Evolutionary conservation across 2,113 vertebrate genomes (phyloP).

Genomic region (Leucopternis melanops): DNA sequence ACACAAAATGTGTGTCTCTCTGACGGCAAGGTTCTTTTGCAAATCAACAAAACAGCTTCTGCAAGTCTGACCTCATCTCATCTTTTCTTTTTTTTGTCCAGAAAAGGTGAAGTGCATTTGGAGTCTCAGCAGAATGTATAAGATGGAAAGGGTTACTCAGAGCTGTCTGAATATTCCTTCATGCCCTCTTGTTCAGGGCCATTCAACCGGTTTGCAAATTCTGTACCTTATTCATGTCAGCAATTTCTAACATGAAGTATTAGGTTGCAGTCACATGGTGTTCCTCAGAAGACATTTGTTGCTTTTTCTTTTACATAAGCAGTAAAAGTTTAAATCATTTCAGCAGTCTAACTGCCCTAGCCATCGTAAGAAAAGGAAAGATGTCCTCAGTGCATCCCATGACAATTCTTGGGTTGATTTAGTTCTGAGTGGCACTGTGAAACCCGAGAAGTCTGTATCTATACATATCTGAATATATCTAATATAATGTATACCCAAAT

Average conservation of each 20-base stretch:
- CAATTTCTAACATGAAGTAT: neutral
- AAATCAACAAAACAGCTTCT: neutral
- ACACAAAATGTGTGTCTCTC: neutral
- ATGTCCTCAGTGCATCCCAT: neutral
- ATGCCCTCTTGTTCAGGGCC: neutral
- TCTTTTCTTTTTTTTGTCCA: neutral
- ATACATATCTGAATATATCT: neutral
- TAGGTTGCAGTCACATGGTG: neutral
- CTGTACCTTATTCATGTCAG: neutral
- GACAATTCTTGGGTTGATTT: neutral
- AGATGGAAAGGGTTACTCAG: neutral
- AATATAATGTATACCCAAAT: neutral
- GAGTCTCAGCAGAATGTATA: neutral
- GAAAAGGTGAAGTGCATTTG: neutral
- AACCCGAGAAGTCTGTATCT: neutral
- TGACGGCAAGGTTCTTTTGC: neutral
- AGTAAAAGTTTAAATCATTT: neutral
- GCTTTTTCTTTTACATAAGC: neutral
- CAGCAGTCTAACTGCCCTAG: neutral
- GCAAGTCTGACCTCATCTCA: neutral
- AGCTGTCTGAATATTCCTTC: neutral
- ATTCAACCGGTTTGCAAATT: neutral
- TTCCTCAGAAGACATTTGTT: neutral
- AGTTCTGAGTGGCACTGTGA: neutral
- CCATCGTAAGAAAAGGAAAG: neutral